Percentiles rank a stretch among this genome's conserved stretches.
These are phyloP conservation scores for Garrulus glandarius DNA, from an alignment of 2,797 vertebrate species.

Conservation along the genomic window DNA sequence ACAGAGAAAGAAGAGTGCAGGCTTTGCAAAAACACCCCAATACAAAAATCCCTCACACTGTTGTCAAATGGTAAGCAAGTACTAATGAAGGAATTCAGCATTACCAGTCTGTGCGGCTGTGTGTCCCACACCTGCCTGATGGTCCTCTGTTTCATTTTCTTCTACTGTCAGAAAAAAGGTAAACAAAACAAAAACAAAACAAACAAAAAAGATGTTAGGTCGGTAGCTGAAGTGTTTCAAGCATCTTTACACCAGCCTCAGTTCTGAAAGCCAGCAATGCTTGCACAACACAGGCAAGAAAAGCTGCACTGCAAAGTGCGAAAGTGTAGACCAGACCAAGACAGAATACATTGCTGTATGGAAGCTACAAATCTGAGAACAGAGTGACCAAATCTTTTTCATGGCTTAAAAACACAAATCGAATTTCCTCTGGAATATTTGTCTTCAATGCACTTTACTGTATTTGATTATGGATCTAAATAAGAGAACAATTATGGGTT, in stretches of 20 bases:
- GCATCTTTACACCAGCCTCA: neutral
- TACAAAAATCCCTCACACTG: constrained; percentile 18
- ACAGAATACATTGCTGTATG: neutral
- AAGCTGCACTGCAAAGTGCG: constrained; percentile 36
- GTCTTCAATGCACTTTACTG: constrained; percentile 10
- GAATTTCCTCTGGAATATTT: neutral
- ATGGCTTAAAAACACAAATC: constrained; percentile 30
- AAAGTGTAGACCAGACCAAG: constrained; percentile 26
- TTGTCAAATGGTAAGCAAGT: constrained; percentile 43
- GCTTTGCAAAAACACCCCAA: constrained; percentile 22
- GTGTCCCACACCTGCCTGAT: constrained; percentile 83
- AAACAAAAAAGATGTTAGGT: constrained; percentile 59
- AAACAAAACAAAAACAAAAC: constrained; percentile 76
- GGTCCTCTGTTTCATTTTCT: constrained; percentile 88
- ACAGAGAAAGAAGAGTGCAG: constrained; percentile 3
- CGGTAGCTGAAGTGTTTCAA: constrained; percentile 17
- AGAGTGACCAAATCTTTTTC: constrained; percentile 11
- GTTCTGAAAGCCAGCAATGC: neutral
- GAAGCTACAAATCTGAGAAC: constrained; percentile 1
- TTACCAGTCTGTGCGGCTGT: constrained; percentile 85
- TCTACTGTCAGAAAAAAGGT: constrained; percentile 84
- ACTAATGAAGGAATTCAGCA: constrained; percentile 74
- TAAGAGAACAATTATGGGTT: constrained; percentile 14
- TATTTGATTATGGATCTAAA: constrained; percentile 30
- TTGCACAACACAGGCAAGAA: constrained; percentile 4